These are phyloP conservation scores for Herpetotheres cachinnans DNA, from an alignment of 2,113 vertebrate genomes.

Conservation along the genomic window DNA sequence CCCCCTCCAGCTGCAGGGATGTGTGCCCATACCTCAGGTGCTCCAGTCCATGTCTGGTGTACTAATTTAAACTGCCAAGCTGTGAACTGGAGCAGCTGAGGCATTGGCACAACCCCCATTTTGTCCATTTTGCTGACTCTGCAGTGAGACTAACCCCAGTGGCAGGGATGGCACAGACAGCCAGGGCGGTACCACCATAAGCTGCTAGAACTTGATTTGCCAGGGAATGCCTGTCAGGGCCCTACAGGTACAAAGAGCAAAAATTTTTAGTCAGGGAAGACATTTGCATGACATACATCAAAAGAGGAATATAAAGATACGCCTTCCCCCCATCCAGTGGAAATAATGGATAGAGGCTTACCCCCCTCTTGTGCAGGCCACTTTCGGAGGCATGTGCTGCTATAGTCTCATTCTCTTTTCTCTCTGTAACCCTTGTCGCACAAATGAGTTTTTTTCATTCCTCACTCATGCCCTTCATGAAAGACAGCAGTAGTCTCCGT, in stretches of 20 bases:
- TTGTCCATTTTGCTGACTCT: neutral
- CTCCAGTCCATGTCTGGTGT: neutral
- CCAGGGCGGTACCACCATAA: neutral
- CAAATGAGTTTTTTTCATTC: conserved; percentile 46
- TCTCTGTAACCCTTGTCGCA: conserved; percentile 33
- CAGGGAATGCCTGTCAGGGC: neutral
- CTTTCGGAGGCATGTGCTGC: neutral
- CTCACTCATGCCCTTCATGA: conserved; percentile 12
- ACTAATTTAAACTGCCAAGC: neutral
- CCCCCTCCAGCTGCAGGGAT: neutral
- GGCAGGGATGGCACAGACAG: neutral
- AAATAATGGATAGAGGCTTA: neutral
- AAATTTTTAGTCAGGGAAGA: neutral
- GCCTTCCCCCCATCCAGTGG: neutral
- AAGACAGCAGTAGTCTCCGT: conserved; percentile 40
- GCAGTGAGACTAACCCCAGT: neutral
- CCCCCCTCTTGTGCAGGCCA: neutral
- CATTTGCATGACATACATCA: neutral
- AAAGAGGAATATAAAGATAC: neutral
- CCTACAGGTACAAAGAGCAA: neutral
- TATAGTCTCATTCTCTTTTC: neutral
- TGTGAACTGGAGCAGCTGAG: neutral
- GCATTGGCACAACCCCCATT: rapidly evolving
- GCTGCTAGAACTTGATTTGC: neutral
- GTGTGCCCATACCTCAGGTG: neutral